Conservation (phyloP, 2,113 vertebrate genomes). For the Irena cyanogastra region DNA sequence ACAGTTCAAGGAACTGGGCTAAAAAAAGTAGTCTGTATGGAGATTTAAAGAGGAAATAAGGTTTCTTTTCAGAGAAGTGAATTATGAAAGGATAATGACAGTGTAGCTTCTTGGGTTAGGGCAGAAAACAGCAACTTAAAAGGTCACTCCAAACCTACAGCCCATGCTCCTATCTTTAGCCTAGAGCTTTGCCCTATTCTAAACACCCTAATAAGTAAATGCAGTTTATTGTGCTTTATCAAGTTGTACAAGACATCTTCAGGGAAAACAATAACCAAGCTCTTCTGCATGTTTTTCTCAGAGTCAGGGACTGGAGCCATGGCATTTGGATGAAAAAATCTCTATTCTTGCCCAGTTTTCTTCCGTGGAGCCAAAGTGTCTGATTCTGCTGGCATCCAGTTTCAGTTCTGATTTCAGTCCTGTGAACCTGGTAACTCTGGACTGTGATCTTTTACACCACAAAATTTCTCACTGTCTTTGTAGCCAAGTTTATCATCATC, state of each 20-base stretch:
- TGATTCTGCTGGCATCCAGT: slow-evolving; percentile 52
- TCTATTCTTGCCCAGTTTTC: slow-evolving; percentile 55
- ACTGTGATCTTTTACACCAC: slow-evolving; percentile 35
- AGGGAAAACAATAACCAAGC: slow-evolving; percentile 56
- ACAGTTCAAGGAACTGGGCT: not conserved
- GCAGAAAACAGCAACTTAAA: not conserved
- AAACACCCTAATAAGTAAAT: slow-evolving; percentile 55
- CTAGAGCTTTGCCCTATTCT: not conserved
- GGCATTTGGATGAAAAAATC: slow-evolving; percentile 51
- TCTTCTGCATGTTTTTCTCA: slow-evolving; percentile 46
- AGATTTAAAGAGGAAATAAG: not conserved
- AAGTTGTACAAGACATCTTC: slow-evolving; percentile 17
- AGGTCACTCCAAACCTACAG: not conserved
- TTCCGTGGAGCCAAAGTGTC: slow-evolving; percentile 61
- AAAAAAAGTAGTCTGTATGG: not conserved
- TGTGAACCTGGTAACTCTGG: slow-evolving; percentile 45
- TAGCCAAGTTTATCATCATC: slow-evolving; percentile 39
- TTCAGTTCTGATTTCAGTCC: slow-evolving; percentile 41
- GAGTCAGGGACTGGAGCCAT: slow-evolving; percentile 52
- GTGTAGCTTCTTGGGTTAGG: not conserved
- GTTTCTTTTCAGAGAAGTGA: not conserved
- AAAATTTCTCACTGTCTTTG: not conserved
- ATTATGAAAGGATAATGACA: not conserved
- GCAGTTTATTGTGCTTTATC: not conserved
- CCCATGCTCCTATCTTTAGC: not conserved